Percentiles rank a stretch among this genome's conserved stretches.
Conservation (phyloP, 2,113 vertebrate species). For the Aspidoscelis tigris region DNA sequence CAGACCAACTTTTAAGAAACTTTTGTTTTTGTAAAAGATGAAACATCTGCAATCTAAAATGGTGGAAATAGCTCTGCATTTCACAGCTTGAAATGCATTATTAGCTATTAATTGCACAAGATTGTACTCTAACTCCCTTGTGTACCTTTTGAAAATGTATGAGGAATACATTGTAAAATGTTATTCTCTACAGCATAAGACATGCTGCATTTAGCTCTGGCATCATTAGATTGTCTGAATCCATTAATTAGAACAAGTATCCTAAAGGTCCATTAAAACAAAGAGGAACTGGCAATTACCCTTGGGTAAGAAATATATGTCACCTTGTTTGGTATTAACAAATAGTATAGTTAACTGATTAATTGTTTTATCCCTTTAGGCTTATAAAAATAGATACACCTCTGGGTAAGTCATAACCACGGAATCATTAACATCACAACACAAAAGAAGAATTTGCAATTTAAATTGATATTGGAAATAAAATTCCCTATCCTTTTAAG, state of each 20-base stretch:
- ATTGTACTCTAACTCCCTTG: neutral
- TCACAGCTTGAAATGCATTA: neutral
- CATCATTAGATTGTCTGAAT: slow-evolving; percentile 44
- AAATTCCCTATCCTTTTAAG: slow-evolving; percentile 19
- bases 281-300: slow-evolving; percentile 45
- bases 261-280: slow-evolving; percentile 49
- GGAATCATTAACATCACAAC: slow-evolving; percentile 47
- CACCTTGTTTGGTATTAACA: slow-evolving; percentile 66
- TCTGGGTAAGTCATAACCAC: slow-evolving; percentile 47
- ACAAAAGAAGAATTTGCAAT: slow-evolving; percentile 53
- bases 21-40: neutral
- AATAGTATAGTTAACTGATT: slow-evolving; percentile 54
- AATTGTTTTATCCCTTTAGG: slow-evolving; percentile 57
- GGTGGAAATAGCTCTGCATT: neutral
- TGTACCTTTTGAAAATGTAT: neutral
- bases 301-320: slow-evolving; percentile 49
- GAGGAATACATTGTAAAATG: neutral
- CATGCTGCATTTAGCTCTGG: slow-evolving; percentile 13
- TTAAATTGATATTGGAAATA: slow-evolving; percentile 49
- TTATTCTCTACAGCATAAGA: slow-evolving; percentile 11
- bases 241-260: slow-evolving; percentile 52
- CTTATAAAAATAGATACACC: slow-evolving; percentile 35
- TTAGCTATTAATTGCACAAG: neutral
- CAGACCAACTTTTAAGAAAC: neutral
- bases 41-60: neutral